Conservation (phyloP, 2,888 invertebrate genomes). For the Dicranocentrus wangi region DNA sequence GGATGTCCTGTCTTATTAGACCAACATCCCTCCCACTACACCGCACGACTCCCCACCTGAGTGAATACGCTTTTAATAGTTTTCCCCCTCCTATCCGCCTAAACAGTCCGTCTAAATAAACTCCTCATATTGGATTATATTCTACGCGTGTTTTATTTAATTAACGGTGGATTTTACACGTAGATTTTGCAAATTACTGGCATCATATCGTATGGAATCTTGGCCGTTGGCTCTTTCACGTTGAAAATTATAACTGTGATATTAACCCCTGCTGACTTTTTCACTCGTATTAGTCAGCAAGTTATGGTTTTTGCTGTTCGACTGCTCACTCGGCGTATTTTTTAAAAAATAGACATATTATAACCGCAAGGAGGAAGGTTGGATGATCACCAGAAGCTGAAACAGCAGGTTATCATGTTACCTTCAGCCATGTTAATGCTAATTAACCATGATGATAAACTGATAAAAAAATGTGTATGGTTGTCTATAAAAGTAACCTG, state of each 20-base stretch:
- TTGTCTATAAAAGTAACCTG: slow-evolving; percentile 26
- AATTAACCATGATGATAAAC: slow-evolving; percentile 55
- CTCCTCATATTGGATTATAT: slow-evolving; percentile 37
- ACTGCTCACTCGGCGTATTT: neutral
- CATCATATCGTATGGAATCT: too few species aligned
- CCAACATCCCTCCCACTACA: slow-evolving; percentile 46
- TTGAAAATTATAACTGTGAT: neutral
- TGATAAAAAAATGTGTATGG: slow-evolving; percentile 37
- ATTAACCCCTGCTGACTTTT: slow-evolving; percentile 41
- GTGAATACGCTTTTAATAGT: too few species aligned
- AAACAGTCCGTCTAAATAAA: too few species aligned
- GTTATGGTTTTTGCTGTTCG: neutral
- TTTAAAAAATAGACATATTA: slow-evolving; percentile 39
- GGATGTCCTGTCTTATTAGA: slow-evolving; percentile 58
- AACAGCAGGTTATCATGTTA: slow-evolving; percentile 61
- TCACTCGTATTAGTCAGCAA: slow-evolving; percentile 57
- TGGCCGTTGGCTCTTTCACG: too few species aligned
- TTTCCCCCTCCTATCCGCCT: too few species aligned
- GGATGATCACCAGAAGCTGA: slow-evolving; percentile 40
- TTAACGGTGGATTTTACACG: slow-evolving; percentile 35
- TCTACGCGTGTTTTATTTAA: slow-evolving; percentile 57
- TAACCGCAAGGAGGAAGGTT: slow-evolving; percentile 48
- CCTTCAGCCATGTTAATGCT: slow-evolving; percentile 60
- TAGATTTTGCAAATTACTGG: slow-evolving; percentile 54
- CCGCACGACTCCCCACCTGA: neutral